Percentiles rank a stretch among this genome's conserved stretches.
Evolutionary conservation across 2,797 vertebrate genomes (phyloP).

Genomic region (Tinamus major): DNA sequence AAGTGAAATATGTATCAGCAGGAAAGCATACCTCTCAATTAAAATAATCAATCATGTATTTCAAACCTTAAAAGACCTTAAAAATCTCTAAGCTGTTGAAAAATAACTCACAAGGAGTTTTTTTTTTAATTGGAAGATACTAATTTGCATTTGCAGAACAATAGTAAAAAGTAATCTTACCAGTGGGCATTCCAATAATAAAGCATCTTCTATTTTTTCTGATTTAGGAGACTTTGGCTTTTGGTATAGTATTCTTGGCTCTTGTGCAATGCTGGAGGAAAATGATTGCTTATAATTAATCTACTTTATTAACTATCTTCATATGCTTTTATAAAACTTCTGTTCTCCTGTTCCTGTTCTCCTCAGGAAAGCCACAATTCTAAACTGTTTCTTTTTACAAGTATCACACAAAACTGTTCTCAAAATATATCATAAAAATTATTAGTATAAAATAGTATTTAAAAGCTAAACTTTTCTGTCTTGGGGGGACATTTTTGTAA

Average conservation of each 20-base stretch:
- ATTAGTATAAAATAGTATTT: not conserved
- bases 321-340: constrained; percentile 8
- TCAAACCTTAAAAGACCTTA: not conserved
- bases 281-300: constrained; percentile 56
- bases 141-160: constrained; percentile 4
- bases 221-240: constrained; percentile 86
- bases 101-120: not conserved
- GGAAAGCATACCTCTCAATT: not conserved
- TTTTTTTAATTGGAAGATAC: not conserved
- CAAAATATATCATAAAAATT: not conserved
- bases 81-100: not conserved
- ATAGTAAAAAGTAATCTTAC: constrained; percentile 83
- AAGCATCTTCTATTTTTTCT: constrained; percentile 95
- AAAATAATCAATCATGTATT: not conserved
- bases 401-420: not conserved
- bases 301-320: constrained; percentile 18
- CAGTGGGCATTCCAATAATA: constrained; percentile 92
- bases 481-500: not conserved
- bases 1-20: not conserved
- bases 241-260: constrained; percentile 89
- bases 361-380: not conserved
- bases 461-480: not conserved
- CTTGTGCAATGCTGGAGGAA: constrained; percentile 84
- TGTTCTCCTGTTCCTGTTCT: not conserved
- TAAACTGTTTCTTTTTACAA: not conserved